Conservation (phyloP, 2,797 vertebrate species). For the Chrysocyon brachyurus region DNA sequence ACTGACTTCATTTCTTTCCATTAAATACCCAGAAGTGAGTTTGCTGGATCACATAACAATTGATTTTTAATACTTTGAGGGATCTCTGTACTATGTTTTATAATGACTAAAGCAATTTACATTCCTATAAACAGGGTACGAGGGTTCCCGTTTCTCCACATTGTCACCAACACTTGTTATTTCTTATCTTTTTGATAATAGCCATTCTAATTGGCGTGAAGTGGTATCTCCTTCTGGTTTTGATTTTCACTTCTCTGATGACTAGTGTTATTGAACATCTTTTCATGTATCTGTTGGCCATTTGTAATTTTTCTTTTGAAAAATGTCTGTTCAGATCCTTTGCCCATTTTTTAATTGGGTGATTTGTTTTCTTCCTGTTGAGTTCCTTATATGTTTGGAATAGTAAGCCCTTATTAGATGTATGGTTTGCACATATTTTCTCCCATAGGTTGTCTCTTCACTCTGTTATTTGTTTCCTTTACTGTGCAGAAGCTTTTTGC, state of each 20-base stretch:
- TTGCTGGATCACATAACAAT: not conserved
- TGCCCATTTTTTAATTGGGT: not conserved
- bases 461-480: not conserved
- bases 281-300: slow-evolving; percentile 1
- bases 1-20: not conserved
- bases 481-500: not conserved
- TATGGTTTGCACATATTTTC: not conserved
- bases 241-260: not conserved
- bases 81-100: not conserved
- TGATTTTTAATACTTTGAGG: not conserved
- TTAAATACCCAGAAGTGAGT: not conserved
- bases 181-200: not conserved
- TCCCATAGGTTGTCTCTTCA: not conserved
- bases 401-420: not conserved
- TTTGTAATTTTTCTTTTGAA: not conserved
- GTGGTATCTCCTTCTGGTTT: not conserved
- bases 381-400: not conserved
- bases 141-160: not conserved
- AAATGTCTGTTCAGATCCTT: not conserved
- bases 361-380: not conserved
- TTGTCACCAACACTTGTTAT: not conserved
- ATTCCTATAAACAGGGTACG: not conserved
- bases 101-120: not conserved
- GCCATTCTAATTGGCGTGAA: not conserved
- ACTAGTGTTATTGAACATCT: not conserved